Evolutionary conservation across 2,888 invertebrate species (phyloP).

Genomic region (Laothoe populi): DNA sequence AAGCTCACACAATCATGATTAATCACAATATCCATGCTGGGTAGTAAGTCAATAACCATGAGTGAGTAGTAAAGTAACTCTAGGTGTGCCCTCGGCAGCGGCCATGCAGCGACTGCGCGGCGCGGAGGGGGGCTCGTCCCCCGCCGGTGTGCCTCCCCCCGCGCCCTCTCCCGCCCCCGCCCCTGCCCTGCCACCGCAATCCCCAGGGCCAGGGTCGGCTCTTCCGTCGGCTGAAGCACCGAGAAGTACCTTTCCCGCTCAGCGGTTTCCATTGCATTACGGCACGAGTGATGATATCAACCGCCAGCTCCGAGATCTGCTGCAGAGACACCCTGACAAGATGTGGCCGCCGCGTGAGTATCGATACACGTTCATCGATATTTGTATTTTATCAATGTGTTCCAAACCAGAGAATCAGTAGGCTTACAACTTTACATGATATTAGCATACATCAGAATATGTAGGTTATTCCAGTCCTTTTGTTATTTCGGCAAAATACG

Average conservation of each 20-base stretch:
- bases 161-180: slow-evolving; percentile 40
- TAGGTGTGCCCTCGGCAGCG: slow-evolving; percentile 52
- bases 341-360: slow-evolving; percentile 84
- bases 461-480: too few relatives aligned
- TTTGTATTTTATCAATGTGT: neutral
- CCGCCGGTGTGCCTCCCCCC: slow-evolving; percentile 45
- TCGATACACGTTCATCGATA: slow-evolving; percentile 28
- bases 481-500: too few relatives aligned
- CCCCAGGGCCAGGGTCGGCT: slow-evolving; percentile 47
- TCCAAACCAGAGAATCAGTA: neutral
- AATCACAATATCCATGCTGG: neutral
- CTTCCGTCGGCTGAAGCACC: slow-evolving; percentile 62
- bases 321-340: slow-evolving; percentile 90
- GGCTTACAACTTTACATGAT: too few relatives aligned
- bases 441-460: too few relatives aligned
- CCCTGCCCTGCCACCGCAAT: too few relatives aligned
- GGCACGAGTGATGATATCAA: slow-evolving; percentile 84
- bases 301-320: slow-evolving; percentile 91
- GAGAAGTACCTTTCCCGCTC: slow-evolving; percentile 72
- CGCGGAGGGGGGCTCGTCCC: slow-evolving; percentile 59
- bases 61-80: slow-evolving; percentile 20
- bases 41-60: slow-evolving; percentile 8
- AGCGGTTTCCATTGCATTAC: slow-evolving; percentile 78
- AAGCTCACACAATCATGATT: slow-evolving; percentile 16
- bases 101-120: slow-evolving; percentile 78